Evolutionary conservation across 2,888 invertebrate species (phyloP).

Genomic region (Periphyllus acericola): DNA sequence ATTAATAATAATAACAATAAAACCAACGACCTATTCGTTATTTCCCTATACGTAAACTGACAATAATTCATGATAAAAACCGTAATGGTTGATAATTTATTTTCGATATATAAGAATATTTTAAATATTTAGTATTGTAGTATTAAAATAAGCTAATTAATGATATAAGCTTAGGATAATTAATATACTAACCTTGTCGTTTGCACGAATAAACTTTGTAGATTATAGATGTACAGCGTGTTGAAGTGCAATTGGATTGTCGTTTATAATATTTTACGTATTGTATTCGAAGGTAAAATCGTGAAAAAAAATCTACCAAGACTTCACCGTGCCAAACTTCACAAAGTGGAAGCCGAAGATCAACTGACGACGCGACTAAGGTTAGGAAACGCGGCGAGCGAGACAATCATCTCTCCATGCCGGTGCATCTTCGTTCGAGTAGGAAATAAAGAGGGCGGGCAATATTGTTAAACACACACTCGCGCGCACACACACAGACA

Average conservation of each 20-base stretch:
- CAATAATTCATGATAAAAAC: no score
- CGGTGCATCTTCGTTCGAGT: conserved; percentile 58
- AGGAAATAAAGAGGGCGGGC: conserved; percentile 60
- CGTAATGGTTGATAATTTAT: no score
- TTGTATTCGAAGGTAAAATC: background rate
- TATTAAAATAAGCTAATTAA: no score
- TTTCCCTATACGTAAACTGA: no score
- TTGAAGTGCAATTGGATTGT: background rate
- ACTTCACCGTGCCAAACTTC: conserved; percentile 25
- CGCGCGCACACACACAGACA: background rate
- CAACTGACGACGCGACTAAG: conserved; percentile 50
- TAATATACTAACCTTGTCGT: conserved; percentile 31
- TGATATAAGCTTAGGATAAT: background rate
- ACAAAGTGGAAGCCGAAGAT: conserved; percentile 61
- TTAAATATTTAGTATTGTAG: no score
- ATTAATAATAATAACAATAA: no score
- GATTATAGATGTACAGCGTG: background rate
- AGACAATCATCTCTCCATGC: conserved; percentile 42
- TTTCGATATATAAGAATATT: no score
- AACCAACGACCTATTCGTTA: no score
- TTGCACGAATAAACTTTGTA: background rate
- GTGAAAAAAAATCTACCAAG: background rate
- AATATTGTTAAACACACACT: conserved; percentile 39
- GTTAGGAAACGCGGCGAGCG: conserved; percentile 35
- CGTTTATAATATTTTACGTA: background rate